Evolutionary conservation across 2,888 invertebrate genomes (phyloP).

Genomic region (Auanema sp.): DNA sequence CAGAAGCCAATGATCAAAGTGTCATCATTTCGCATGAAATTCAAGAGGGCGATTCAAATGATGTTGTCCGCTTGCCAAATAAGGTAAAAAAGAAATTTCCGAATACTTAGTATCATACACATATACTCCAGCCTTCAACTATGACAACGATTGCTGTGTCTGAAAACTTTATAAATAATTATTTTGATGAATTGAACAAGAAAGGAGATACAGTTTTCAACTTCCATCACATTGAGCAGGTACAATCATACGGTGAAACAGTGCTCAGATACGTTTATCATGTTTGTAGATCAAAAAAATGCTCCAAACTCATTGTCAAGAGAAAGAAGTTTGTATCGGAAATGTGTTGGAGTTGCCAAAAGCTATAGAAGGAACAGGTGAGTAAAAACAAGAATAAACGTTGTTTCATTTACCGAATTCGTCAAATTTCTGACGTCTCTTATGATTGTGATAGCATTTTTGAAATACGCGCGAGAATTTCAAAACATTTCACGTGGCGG

Average conservation of each 20-base stretch:
- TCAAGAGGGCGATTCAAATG: background rate
- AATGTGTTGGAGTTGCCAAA: conserved; percentile 5
- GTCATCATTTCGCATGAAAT: background rate
- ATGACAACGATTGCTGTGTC: conserved; percentile 14
- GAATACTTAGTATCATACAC: too few species aligned
- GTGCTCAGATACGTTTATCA: background rate
- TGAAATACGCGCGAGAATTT: background rate
- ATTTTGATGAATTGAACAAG: conserved; percentile 13
- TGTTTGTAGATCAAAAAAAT: conserved; percentile 9
- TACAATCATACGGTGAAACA: background rate
- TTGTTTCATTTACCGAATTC: too few species aligned
- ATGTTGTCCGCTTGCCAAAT: conserved; percentile 7
- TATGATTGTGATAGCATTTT: background rate
- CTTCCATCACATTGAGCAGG: conserved; percentile 13
- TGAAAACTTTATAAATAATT: conserved; percentile 13
- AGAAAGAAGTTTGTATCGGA: conserved; percentile 10
- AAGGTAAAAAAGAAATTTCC: conserved; percentile 6
- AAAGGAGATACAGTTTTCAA: conserved; percentile 21
- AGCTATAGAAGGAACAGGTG: conserved; percentile 16
- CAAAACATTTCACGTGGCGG: background rate
- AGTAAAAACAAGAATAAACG: background rate
- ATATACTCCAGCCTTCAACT: conserved; percentile 1
- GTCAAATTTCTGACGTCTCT: background rate
- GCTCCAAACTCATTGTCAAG: conserved; percentile 10
- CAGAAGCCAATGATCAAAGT: too few species aligned